These are phyloP conservation scores for Pangasius macronema DNA, from an alignment of 2,797 vertebrate species.

Conservation along the genomic window DNA sequence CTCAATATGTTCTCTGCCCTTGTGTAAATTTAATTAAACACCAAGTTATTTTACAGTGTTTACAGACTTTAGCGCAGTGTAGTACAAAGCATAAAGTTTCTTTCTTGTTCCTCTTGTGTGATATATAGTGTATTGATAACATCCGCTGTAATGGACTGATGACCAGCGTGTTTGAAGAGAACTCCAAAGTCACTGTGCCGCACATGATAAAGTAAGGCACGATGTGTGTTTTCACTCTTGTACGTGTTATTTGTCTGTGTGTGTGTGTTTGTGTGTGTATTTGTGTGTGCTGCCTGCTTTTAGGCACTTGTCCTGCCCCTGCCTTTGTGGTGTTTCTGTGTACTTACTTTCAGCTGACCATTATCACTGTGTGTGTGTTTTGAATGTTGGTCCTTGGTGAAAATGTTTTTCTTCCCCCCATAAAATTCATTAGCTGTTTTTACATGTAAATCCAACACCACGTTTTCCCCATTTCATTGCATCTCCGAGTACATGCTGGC, in stretches of 20 bases:
- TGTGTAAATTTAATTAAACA: not conserved
- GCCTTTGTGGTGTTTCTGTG: slow-evolving; percentile 26
- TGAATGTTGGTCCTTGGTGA: not conserved
- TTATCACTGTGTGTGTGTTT: not conserved
- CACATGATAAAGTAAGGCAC: slow-evolving; percentile 97
- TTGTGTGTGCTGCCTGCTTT: slow-evolving; percentile 31
- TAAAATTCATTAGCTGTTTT: not conserved
- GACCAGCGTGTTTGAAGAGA: slow-evolving; percentile 98
- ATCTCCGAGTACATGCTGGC: slow-evolving; percentile 25
- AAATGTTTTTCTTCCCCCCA: not conserved
- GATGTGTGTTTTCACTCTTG: slow-evolving; percentile 1
- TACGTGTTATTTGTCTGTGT: slow-evolving; percentile 13
- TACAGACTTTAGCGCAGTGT: not conserved
- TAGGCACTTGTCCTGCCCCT: slow-evolving; percentile 31
- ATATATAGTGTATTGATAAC: slow-evolving; percentile 92
- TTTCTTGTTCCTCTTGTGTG: slow-evolving; percentile 7
- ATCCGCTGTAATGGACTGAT: slow-evolving; percentile 98
- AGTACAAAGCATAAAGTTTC: not conserved
- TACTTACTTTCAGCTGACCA: not conserved
- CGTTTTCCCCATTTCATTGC: not conserved
- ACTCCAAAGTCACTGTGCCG: slow-evolving; percentile 97
- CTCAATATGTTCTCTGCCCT: not conserved
- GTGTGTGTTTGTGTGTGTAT: not conserved
- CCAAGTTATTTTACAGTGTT: not conserved
- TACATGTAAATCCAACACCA: not conserved